Evolutionary conservation across 2,113 vertebrate species (phyloP).

Genomic region (Speoplatyrhinus poulsoni): DNA sequence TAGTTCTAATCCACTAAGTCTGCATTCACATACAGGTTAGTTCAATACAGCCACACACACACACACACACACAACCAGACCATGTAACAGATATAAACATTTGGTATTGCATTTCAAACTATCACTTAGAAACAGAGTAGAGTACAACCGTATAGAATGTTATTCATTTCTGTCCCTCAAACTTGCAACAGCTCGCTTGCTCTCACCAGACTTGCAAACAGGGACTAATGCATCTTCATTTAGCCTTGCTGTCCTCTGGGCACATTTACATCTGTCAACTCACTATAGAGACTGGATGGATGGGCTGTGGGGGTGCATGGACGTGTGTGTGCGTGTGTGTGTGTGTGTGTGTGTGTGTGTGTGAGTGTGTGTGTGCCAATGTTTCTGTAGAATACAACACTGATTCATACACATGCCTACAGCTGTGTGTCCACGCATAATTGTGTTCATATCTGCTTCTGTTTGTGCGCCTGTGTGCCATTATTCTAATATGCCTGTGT

Average conservation of each 20-base stretch:
- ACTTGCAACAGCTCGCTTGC: too few species aligned
- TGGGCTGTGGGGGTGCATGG: slow-evolving; percentile 24
- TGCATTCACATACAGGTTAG: too few species aligned
- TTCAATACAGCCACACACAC: too few species aligned
- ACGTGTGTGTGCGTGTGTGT: slow-evolving; percentile 18
- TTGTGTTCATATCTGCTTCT: not conserved
- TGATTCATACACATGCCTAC: not conserved
- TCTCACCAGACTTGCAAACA: slow-evolving; percentile 17
- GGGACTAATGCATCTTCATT: slow-evolving; percentile 73
- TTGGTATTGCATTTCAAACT: too few species aligned
- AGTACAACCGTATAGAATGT: too few species aligned
- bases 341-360: slow-evolving; percentile 20
- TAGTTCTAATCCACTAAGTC: too few species aligned
- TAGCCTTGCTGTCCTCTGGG: slow-evolving; percentile 68
- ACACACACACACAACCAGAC: too few species aligned
- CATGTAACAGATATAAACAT: too few species aligned
- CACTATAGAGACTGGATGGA: slow-evolving; percentile 65
- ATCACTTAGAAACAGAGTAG: too few species aligned
- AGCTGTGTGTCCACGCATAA: not conserved
- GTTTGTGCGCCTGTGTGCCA: slow-evolving; percentile 12
- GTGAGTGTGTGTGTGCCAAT: slow-evolving; percentile 16
- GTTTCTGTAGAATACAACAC: slow-evolving; percentile 17
- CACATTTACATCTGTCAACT: slow-evolving; percentile 76
- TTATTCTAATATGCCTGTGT: not conserved
- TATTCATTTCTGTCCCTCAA: too few species aligned